phyloP scores from a whole-genome alignment of 1,140 invertebrate species.

The Dysdera silvatica region DNA sequence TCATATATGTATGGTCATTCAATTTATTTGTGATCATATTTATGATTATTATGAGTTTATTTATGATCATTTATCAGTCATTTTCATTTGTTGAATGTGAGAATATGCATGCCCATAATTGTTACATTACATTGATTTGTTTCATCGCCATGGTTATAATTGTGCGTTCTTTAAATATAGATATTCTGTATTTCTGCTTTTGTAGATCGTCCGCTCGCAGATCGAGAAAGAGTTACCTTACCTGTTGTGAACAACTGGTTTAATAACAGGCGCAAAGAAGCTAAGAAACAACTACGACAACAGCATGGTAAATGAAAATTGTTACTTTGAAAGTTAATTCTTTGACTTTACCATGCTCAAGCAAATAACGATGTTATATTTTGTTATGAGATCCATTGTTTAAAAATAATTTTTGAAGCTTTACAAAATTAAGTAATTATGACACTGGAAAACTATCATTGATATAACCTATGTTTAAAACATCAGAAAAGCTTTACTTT shows the following conservation, averaged over 20 bases:
- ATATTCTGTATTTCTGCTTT: slow-evolving; percentile 18
- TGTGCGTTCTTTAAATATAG: neutral
- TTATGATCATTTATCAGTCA: too few species aligned
- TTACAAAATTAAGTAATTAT: neutral
- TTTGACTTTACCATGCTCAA: neutral
- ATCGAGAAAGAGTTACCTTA: slow-evolving; percentile 42
- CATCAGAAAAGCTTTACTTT: neutral
- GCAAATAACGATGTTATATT: neutral
- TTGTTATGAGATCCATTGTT: neutral
- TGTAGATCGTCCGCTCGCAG: slow-evolving; percentile 37
- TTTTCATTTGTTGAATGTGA: too few species aligned
- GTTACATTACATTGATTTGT: neutral
- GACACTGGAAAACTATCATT: neutral
- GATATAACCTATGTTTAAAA: neutral
- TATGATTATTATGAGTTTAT: slow-evolving; percentile 1
- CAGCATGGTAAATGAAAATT: slow-evolving; percentile 31
- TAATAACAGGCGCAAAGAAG: slow-evolving; percentile 45
- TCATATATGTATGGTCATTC: too few species aligned
- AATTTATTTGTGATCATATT: neutral
- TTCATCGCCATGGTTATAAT: neutral
- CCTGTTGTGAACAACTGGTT: slow-evolving; percentile 47
- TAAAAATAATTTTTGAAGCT: neutral
- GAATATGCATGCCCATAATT: too few species aligned
- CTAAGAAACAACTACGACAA: slow-evolving; percentile 39
- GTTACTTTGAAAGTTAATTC: too few species aligned